Evolutionary conservation across 1,140 invertebrate genomes (phyloP).

Genomic region (Phymorhynchus buccinoides): DNA sequence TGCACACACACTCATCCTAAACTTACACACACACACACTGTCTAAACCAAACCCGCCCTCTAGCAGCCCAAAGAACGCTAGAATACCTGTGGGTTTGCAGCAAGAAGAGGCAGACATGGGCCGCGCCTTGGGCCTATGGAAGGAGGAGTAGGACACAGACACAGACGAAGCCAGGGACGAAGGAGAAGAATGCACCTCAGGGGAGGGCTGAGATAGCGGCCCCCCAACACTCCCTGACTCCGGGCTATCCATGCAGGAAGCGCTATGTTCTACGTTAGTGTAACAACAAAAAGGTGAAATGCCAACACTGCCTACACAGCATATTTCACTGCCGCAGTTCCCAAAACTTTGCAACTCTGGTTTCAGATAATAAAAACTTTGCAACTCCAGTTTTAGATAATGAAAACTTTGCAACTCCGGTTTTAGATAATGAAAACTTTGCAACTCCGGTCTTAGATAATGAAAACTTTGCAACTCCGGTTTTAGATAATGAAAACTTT

Average conservation of each 20-base stretch:
- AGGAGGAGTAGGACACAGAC: conserved; percentile 66
- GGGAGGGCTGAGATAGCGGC: conserved; percentile 3
- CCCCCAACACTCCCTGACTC: neutral
- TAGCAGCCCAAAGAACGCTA: neutral
- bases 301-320: too few species aligned
- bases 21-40: neutral
- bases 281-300: too few species aligned
- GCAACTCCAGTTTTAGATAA: too few species aligned
- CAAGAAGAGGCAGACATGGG: conserved; percentile 58
- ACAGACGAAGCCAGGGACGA: conserved; percentile 52
- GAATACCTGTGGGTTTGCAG: conserved; percentile 48
- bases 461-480: too few species aligned
- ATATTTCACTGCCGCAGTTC: too few species aligned
- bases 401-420: too few species aligned
- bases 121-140: conserved; percentile 61
- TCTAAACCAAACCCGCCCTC: neutral
- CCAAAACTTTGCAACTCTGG: too few species aligned
- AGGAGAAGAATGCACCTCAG: conserved; percentile 57
- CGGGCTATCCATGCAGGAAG: conserved; percentile 28
- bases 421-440: too few species aligned
- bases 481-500: too few species aligned
- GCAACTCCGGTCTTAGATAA: too few species aligned
- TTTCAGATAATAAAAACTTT: too few species aligned
- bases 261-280: conserved; percentile 33
- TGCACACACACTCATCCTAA: neutral